Base-by-base conservation (phyloP, 2,888 invertebrate species). In the Octodonta nipae region DNA sequence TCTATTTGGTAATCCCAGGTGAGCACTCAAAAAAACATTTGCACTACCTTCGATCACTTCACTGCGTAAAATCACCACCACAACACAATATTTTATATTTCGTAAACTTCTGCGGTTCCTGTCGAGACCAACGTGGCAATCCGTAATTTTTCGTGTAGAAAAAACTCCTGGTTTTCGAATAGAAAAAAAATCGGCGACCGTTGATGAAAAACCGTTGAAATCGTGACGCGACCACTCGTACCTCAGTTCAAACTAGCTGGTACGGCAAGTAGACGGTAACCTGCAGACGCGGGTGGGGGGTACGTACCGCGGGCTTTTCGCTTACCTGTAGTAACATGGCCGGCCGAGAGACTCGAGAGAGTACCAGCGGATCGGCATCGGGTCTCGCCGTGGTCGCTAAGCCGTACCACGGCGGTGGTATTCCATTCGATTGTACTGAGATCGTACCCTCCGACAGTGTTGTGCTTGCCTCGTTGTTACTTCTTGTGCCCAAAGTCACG, bases 231-330 rank as follows among this genome's bases (percentile, higher is more conserved):
- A 15, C 16, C 26, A 30, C 10, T 8, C 12, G 36, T 39, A 42
- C 49, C 38, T 45, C 40, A 36, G 44, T 45, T 47, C 45, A 40
- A 42, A 45, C 47, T 49, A 44, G 45, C 39, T 42, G 46, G 40
- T 41, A 41, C 42, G 41, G 42, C 40, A 36, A 43, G 40, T 46
- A 34, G 35, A 37, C 39, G 42, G 35, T 45, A 46, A 49, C 46
- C 46, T 46, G 46, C 36, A 44, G 32, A 34, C 26, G 39, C 28
- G 35, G 35, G 38, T 30, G 39, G 44, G 34, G 46, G 43, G 41
- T 12, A 5, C 5, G 17, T 17, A 12, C 10, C 26, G 10, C 13
- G 38, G 37, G 32, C 31, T n/a, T n/a, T n/a, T n/a, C n/a, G 37
- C 37, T 42, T 42, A 40, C 42, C 42, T 43, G 41, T 41, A 38